phyloP scores from a whole-genome alignment of 1,140 invertebrate species.

The Pomacea maculata region DNA sequence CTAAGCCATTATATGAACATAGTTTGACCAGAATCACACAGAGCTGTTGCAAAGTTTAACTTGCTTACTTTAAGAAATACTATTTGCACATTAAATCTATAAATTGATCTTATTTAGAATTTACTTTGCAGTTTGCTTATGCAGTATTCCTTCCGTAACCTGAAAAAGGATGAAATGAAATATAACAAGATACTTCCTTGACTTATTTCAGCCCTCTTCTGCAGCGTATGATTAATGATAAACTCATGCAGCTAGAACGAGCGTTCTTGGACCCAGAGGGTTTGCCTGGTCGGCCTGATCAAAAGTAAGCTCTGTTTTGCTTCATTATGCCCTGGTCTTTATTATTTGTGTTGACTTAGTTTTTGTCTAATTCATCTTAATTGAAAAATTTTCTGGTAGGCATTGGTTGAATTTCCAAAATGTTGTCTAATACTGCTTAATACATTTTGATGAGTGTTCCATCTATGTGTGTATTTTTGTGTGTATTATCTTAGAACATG shows the following conservation, averaged over 20 bases:
- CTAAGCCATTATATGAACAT: too few species aligned
- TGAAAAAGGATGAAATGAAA: too few species aligned
- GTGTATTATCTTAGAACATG: conserved; percentile 21
- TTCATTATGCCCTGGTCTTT: background rate
- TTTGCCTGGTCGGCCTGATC: conserved; percentile 54
- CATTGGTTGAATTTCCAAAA: background rate
- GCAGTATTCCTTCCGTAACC: too few species aligned
- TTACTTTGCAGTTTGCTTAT: too few species aligned
- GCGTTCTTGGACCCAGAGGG: conserved; percentile 66
- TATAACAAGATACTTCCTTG: too few species aligned
- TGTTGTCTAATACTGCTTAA: background rate
- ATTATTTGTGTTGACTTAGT: background rate
- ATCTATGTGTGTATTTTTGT: conserved; percentile 21
- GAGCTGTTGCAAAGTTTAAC: too few species aligned
- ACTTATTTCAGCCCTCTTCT: conserved; percentile 31
- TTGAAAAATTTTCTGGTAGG: background rate
- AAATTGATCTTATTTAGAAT: too few species aligned
- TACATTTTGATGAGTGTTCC: background rate
- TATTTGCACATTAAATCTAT: too few species aligned
- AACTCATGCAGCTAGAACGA: conserved; percentile 67
- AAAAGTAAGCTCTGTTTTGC: conserved; percentile 42
- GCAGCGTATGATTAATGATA: conserved; percentile 66
- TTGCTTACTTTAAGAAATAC: too few species aligned
- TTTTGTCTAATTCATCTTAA: background rate
- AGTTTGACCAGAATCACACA: too few species aligned